Evolutionary conservation across 2,113 vertebrate species (phyloP).

Genomic region (Sisor rabdophorus): DNA sequence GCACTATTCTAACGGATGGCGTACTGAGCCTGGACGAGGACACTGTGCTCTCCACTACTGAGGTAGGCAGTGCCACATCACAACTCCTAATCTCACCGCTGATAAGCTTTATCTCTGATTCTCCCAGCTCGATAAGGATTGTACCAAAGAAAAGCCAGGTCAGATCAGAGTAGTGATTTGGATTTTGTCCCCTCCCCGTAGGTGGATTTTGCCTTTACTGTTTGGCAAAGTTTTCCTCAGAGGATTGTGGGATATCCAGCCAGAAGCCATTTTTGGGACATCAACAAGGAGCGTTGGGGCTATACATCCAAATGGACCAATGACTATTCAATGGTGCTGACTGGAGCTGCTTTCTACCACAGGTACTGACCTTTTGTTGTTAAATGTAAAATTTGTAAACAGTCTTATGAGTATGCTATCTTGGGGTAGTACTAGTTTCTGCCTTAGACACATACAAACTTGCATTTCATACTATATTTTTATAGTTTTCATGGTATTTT

Average conservation of each 20-base stretch:
- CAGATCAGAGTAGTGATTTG: not conserved
- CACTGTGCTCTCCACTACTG: constrained; percentile 95
- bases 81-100: not conserved
- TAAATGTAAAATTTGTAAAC: too few relatives aligned
- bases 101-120: not conserved
- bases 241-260: constrained; percentile 97
- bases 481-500: too few relatives aligned
- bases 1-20: constrained; percentile 89
- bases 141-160: not conserved
- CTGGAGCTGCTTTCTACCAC: constrained; percentile 98
- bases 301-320: constrained; percentile 99
- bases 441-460: too few relatives aligned
- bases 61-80: constrained; percentile 70
- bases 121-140: not conserved
- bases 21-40: constrained; percentile 97
- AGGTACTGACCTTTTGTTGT: constrained; percentile 66
- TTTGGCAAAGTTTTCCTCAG: constrained; percentile 98
- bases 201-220: constrained; percentile 99
- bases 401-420: too few relatives aligned
- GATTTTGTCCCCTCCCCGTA: constrained; percentile 50
- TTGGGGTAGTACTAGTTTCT: too few relatives aligned
- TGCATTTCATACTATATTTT: too few relatives aligned
- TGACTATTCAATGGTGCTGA: constrained; percentile 99
- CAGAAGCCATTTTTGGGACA: constrained; percentile 98
- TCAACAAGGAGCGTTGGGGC: constrained; percentile 93